A percentile compares a stretch with the other conserved stretches of the same genome.
Conservation (phyloP, 2,113 vertebrate genomes). For the Deroptyus accipitrinus region DNA sequence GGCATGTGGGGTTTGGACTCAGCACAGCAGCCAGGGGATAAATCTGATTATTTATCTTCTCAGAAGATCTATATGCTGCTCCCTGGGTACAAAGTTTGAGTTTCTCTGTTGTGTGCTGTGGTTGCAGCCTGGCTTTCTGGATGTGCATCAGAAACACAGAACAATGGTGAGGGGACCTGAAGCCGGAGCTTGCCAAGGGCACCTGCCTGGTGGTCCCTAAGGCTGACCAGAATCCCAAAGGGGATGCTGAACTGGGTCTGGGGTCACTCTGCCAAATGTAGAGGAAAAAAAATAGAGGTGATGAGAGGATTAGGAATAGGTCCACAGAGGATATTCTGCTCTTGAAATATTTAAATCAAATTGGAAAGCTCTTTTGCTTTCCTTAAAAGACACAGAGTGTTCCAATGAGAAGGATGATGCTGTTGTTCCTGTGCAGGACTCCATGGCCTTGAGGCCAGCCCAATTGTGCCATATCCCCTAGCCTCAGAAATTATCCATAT, state of each 20-base stretch:
- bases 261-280: background rate
- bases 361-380: background rate
- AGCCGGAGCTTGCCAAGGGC: background rate
- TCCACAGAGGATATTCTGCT: background rate
- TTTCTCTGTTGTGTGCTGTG: background rate
- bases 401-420: rapidly evolving
- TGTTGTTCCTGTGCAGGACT: rapidly evolving
- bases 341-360: background rate
- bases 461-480: rapidly evolving
- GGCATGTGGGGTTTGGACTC: rapidly evolving
- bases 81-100: rapidly evolving
- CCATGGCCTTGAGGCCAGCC: rapidly evolving
- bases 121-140: background rate
- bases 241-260: background rate
- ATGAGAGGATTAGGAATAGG: background rate
- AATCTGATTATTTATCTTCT: rapidly evolving
- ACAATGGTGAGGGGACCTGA: rapidly evolving
- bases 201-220: too few relatives aligned
- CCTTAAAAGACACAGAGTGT: background rate
- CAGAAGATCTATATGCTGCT: rapidly evolving
- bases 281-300: rapidly evolving
- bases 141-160: rapidly evolving
- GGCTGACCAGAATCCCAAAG: background rate
- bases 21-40: too few relatives aligned
- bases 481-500: background rate